Conservation (phyloP, 1,140 invertebrate species). For the Capitella teleta region DNA sequence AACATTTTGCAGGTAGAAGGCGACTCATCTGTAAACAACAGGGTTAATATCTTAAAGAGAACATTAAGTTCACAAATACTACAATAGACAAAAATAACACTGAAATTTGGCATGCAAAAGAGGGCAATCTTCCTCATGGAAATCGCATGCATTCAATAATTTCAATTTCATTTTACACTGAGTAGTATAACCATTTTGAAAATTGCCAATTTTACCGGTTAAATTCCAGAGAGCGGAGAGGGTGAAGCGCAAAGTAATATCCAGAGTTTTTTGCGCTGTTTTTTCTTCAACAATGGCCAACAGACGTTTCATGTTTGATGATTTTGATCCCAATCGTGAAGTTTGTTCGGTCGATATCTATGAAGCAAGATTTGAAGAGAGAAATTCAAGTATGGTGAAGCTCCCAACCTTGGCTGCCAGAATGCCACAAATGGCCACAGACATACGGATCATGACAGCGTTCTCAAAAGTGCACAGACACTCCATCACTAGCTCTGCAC, state of each 20-base stretch:
- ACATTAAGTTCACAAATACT: too few relatives aligned
- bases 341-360: slow-evolving; percentile 67
- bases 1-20: slow-evolving; percentile 61
- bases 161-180: too few relatives aligned
- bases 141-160: too few relatives aligned
- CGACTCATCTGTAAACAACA: slow-evolving; percentile 43
- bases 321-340: slow-evolving; percentile 56
- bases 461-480: slow-evolving; percentile 63
- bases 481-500: slow-evolving; percentile 64
- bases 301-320: slow-evolving; percentile 62
- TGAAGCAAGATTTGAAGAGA: background rate
- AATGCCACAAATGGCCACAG: slow-evolving; percentile 71
- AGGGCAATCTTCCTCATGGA: too few relatives aligned
- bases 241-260: slow-evolving; percentile 71
- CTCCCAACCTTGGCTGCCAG: slow-evolving; percentile 45
- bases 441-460: slow-evolving; percentile 65
- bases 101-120: too few relatives aligned
- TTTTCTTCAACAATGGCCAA: slow-evolving; percentile 57
- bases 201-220: slow-evolving; percentile 43
- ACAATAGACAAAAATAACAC: too few relatives aligned
- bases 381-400: background rate
- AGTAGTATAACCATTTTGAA: too few relatives aligned
- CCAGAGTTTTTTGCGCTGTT: slow-evolving; percentile 46
- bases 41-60: too few relatives aligned
- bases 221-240: slow-evolving; percentile 73